Percentiles rank a stretch among this genome's conserved stretches.
Conservation (phyloP, 2,797 vertebrate species). For the Microcaecilia unicolor region DNA sequence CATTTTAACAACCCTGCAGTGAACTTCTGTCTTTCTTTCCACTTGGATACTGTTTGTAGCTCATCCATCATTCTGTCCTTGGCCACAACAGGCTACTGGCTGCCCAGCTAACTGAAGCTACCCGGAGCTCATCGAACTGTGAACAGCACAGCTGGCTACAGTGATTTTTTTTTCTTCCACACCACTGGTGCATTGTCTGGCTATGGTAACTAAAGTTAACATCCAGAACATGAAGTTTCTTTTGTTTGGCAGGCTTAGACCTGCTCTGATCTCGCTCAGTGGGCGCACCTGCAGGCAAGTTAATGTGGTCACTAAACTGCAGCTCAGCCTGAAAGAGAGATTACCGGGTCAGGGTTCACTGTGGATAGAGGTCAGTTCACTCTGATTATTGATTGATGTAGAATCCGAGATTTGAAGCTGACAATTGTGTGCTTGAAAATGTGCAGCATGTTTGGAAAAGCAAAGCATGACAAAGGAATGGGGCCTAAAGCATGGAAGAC, state of each 20-base stretch:
- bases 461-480: too few relatives aligned
- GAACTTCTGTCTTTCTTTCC: conserved; percentile 60
- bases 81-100: conserved; percentile 67
- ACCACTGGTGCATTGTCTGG: conserved; percentile 69
- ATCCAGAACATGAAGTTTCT: conserved; percentile 52
- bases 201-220: conserved; percentile 70
- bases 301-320: conserved; percentile 37
- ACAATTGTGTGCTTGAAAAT: too few relatives aligned
- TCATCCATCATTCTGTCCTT: conserved; percentile 70
- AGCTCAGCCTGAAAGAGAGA: conserved; percentile 21
- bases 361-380: too few relatives aligned
- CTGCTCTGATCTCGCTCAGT: conserved; percentile 33
- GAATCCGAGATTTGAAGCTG: too few relatives aligned
- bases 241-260: conserved; percentile 45
- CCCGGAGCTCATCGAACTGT: conserved; percentile 57
- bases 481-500: too few relatives aligned
- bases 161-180: conserved; percentile 57
- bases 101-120: conserved; percentile 56
- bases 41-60: conserved; percentile 54
- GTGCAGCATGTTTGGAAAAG: too few relatives aligned
- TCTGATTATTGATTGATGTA: too few relatives aligned
- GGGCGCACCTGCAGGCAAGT: conserved; percentile 55
- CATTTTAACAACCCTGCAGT: conserved; percentile 73
- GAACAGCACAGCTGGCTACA: conserved; percentile 77
- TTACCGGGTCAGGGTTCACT: too few relatives aligned